These are phyloP conservation scores for Brachionus asplanchnoidis DNA, from an alignment of 1,140 invertebrate genomes.

Conservation along the genomic window DNA sequence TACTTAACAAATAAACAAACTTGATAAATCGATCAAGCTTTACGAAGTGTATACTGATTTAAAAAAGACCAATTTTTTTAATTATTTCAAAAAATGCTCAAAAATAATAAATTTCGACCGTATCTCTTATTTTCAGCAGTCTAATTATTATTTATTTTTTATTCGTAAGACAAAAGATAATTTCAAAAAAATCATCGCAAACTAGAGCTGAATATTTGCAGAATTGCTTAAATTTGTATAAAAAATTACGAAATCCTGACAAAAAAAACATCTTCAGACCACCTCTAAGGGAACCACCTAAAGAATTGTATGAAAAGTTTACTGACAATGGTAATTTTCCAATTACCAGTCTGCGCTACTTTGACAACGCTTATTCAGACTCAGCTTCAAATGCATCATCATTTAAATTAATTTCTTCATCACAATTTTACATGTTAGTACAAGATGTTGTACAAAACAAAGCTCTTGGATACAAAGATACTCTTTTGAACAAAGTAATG, in stretches of 20 bases:
- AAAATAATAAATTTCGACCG: no score
- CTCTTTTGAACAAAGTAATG: neutral
- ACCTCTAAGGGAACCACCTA: neutral
- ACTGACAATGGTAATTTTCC: neutral
- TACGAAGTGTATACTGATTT: no score
- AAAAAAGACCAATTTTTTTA: no score
- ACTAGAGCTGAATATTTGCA: neutral
- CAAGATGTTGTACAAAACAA: neutral
- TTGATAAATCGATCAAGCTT: no score
- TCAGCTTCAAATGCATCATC: no score
- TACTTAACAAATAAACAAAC: no score
- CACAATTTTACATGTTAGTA: neutral
- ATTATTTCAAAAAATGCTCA: no score
- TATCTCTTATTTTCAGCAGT: no score
- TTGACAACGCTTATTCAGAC: neutral
- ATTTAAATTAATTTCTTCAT: neutral
- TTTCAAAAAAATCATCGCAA: no score
- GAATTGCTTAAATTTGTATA: neutral
- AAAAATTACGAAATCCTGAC: neutral
- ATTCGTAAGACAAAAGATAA: no score
- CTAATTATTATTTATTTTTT: no score
- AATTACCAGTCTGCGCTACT: neutral
- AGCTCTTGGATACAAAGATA: neutral
- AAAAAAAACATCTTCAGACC: neutral
- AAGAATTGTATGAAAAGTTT: neutral